Evolutionary conservation across 2,113 vertebrate genomes (phyloP).

Genomic region (Tyrannus savana): DNA sequence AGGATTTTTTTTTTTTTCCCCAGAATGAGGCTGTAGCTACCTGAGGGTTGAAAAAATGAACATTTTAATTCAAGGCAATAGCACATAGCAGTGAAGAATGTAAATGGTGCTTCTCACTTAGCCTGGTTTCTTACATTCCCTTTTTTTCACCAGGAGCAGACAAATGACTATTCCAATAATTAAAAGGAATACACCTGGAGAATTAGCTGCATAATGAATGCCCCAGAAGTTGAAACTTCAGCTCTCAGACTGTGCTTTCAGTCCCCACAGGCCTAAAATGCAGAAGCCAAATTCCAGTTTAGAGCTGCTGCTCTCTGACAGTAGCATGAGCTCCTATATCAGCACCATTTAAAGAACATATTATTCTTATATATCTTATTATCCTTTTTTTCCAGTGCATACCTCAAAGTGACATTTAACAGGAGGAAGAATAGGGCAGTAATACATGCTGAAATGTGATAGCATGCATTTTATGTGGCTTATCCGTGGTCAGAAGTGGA

Average conservation of each 20-base stretch:
- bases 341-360: neutral
- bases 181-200: conserved; percentile 46
- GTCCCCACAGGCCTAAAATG: neutral
- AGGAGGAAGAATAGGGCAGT: neutral
- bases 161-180: conserved; percentile 40
- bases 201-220: conserved; percentile 27
- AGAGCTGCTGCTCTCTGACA: neutral
- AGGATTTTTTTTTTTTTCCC: neutral
- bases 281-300: neutral
- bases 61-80: conserved; percentile 17
- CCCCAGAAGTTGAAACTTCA: conserved; percentile 30
- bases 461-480: neutral
- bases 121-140: neutral
- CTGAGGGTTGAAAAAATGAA: neutral
- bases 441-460: conserved; percentile 8
- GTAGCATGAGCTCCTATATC: neutral
- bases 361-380: neutral
- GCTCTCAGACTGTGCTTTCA: neutral
- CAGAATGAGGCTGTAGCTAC: neutral
- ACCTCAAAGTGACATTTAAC: neutral
- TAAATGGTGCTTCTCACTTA: neutral
- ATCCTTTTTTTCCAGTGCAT: neutral
- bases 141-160: neutral
- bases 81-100: neutral
- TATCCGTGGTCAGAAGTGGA: neutral